Percentiles rank a stretch among this genome's conserved stretches.
Conservation (phyloP, 2,113 vertebrate genomes). For the Cisticola juncidis region DNA sequence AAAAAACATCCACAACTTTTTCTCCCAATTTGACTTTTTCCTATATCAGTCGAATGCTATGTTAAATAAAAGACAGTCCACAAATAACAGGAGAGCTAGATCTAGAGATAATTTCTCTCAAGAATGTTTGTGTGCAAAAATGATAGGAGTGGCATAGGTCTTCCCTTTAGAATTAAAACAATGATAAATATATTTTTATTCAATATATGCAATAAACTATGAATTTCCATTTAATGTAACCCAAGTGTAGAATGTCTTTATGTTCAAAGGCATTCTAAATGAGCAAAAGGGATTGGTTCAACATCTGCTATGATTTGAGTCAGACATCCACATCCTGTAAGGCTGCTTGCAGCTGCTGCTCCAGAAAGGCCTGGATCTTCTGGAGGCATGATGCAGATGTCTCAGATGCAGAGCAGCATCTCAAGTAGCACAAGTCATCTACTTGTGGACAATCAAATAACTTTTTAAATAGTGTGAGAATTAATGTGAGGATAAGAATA, state of each 20-base stretch:
- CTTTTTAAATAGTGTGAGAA: background rate
- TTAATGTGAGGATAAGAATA: background rate
- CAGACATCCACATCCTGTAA: background rate
- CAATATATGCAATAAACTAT: background rate
- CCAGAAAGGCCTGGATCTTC: background rate
- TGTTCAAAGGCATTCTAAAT: background rate
- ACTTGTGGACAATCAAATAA: background rate
- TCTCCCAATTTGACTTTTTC: background rate
- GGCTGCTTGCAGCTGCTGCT: background rate
- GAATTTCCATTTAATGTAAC: background rate
- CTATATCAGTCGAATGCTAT: background rate
- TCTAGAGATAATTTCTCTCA: background rate
- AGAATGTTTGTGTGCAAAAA: background rate
- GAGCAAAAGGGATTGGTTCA: background rate
- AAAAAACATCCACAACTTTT: background rate
- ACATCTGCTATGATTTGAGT: background rate
- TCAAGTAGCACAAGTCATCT: background rate
- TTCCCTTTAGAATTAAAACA: background rate
- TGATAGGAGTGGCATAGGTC: background rate
- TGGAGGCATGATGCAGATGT: background rate
- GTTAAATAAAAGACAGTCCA: background rate
- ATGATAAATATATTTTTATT: background rate
- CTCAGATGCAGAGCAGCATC: background rate
- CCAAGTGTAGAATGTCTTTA: rapidly evolving
- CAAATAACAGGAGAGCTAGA: background rate